Conservation (phyloP, 2,888 invertebrate species). For the Acanthosepion esculentum region DNA sequence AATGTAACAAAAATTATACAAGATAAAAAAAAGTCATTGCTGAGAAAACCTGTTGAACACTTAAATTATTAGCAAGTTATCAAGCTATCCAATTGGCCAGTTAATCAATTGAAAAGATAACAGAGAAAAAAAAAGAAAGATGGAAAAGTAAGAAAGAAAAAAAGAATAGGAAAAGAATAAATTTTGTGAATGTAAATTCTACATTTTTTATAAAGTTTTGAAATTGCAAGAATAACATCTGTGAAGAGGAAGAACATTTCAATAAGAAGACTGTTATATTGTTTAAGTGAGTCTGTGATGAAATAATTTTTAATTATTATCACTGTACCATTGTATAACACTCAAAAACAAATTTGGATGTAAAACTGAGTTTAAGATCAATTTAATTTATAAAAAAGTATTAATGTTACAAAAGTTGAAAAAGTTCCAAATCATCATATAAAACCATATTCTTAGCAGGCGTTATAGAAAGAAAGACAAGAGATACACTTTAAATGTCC, state of each 20-base stretch:
- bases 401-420: no score
- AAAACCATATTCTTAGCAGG: no score
- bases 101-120: conserved; percentile 2
- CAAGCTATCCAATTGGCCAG: conserved; percentile 20
- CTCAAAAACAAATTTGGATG: background rate
- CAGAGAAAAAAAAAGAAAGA: background rate
- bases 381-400: background rate
- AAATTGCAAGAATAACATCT: background rate
- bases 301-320: background rate
- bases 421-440: no score
- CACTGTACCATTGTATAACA: background rate
- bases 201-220: background rate
- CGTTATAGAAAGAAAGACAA: no score
- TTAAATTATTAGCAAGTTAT: background rate
- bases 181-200: conserved; percentile 1
- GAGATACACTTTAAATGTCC: no score
- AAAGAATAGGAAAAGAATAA: background rate
- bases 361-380: background rate
- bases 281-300: background rate
- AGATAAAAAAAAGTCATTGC: background rate
- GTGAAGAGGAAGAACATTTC: background rate
- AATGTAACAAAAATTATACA: background rate
- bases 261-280: background rate
- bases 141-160: background rate
- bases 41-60: background rate